Evolutionary conservation across 2,888 invertebrate species (phyloP), one percentile per base, ranked within the genome.

Genomic region (Lithosia quadra): DNA sequence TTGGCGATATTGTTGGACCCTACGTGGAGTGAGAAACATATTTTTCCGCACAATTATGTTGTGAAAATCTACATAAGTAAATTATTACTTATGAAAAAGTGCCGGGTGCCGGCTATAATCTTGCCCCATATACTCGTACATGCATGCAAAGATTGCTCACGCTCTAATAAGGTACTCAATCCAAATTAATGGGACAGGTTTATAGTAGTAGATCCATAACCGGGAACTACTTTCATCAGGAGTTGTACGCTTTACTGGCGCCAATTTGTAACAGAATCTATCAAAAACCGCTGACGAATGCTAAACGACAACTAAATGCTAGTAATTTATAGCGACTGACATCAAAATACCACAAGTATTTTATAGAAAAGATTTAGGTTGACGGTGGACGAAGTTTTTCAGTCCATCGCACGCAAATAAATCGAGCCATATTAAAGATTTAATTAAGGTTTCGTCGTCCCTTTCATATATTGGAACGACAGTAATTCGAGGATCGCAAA

Each of bases 301-400:
- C 81, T 82, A 83, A 87, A 84, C 83, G 78, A 76, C 81, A 81
- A 82, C 81, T 81, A 84, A 86, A 81, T 81, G 80, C 77, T 74
- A 71, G 75, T 82, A 85, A 84, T 85, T 84, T 77, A 74, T 80
- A 72, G 71, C 75, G 84, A 85, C 86, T 80, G 78, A 74, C 72
- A 86, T 85, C 84, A 74, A 75, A 79, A 78, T 82, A 82, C 80
- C 78, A 81, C 80, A 79, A 80, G 82, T 81, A 76, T 84, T 85
- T 87, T 86, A 84, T 81, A 81, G 83, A 75, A 86, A 84, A 83
- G 80, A 84, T 86, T 87, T 84, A 74, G 79, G 79, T 80, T 84
- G 84, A 82, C 83, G 77, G 75, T 73, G 76, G 18, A 43, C 18
- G 43, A 18, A 43, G 18, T 75, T 84, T 84, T 80, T 84, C 81